Conservation (phyloP, 2,888 invertebrate species). For the Villa cingulata region DNA sequence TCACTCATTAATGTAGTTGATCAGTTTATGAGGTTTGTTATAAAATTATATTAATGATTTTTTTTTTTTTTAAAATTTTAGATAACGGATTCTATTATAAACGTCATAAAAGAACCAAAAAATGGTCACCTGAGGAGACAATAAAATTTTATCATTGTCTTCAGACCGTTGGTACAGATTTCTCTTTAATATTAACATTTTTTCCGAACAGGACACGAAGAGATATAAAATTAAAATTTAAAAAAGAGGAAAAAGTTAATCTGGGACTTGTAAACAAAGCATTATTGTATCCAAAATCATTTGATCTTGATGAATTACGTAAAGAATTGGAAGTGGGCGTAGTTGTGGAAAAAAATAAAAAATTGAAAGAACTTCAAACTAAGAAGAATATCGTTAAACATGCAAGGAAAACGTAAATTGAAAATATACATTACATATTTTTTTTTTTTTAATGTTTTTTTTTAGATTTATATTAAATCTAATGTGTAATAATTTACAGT, state of each 20-base stretch:
- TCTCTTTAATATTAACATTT: constrained; percentile 70
- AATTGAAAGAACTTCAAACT: constrained; percentile 20
- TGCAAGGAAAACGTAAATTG: neutral
- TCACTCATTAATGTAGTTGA: no score
- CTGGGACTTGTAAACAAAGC: constrained; percentile 61
- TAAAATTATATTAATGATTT: no score
- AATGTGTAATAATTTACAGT: no score
- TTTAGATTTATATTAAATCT: neutral
- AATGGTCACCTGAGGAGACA: constrained; percentile 68
- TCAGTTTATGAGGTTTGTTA: no score
- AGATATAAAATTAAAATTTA: constrained; percentile 81
- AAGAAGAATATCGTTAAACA: neutral
- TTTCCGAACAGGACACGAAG: constrained; percentile 66
- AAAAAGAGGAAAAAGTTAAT: constrained; percentile 75
- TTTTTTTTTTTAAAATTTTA: no score
- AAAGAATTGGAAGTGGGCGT: constrained; percentile 40
- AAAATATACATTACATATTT: no score
- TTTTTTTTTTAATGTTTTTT: no score
- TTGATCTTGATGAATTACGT: constrained; percentile 49
- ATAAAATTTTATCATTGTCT: constrained; percentile 83
- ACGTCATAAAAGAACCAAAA: constrained; percentile 50
- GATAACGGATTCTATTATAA: constrained; percentile 51
- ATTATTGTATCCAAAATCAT: constrained; percentile 51
- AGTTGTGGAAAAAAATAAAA: constrained; percentile 25
- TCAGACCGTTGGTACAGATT: constrained; percentile 84